These are phyloP conservation scores for Staurois parvus DNA, from an alignment of 2,797 vertebrate species.

Conservation along the genomic window DNA sequence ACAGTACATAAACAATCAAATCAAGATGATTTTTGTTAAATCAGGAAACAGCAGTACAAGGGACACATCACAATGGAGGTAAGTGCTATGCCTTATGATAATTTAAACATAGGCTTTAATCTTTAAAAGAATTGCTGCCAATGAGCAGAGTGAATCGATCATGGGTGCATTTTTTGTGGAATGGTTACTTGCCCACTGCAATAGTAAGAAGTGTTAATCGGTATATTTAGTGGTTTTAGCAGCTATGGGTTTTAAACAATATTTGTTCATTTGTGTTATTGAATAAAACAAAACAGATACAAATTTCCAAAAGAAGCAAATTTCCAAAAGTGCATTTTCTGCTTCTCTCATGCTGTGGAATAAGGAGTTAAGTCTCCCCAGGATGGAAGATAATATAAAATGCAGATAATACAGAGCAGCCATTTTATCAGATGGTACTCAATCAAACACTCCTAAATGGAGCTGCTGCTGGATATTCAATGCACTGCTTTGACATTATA, in stretches of 20 bases:
- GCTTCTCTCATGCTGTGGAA: background rate
- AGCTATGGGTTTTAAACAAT: too few relatives aligned
- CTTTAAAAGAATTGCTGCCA: background rate
- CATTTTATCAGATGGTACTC: conserved; percentile 6
- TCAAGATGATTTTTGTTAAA: too few relatives aligned
- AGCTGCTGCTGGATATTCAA: conserved; percentile 14
- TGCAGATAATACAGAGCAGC: background rate
- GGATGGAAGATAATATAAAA: conserved; percentile 16
- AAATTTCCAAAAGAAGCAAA: background rate
- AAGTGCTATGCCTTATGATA: too few relatives aligned
- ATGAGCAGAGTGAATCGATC: background rate
- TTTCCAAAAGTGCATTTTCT: background rate
- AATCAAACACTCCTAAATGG: background rate
- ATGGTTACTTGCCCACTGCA: too few relatives aligned
- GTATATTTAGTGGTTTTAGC: too few relatives aligned
- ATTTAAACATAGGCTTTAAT: too few relatives aligned
- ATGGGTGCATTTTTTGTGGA: too few relatives aligned
- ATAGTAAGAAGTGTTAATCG: too few relatives aligned
- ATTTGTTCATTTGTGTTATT: too few relatives aligned
- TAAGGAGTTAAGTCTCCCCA: conserved; percentile 24
- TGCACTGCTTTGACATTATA: conserved; percentile 7
- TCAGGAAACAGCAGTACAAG: too few relatives aligned
- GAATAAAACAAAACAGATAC: background rate
- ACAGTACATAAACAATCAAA: too few relatives aligned
- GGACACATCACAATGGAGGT: too few relatives aligned